These are phyloP conservation scores for Bucco capensis DNA, from an alignment of 2,113 vertebrate genomes.

Conservation along the genomic window DNA sequence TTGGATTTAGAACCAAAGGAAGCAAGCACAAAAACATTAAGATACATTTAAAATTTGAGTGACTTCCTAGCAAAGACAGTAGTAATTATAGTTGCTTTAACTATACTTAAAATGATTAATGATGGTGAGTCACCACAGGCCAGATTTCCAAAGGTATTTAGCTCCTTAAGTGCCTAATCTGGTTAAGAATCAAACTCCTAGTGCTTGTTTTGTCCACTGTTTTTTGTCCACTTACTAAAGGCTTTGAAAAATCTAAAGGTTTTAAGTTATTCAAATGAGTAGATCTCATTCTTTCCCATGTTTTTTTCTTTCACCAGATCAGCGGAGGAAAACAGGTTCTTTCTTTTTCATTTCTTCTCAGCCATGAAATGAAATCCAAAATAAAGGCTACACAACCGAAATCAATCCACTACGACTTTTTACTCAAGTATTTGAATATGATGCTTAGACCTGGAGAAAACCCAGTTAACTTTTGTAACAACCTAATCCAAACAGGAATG, in stretches of 20 bases:
- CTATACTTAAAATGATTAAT: slow-evolving; percentile 13
- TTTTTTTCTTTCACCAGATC: not conserved
- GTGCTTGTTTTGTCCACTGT: not conserved
- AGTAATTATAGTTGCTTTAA: not conserved
- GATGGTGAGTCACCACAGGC: not conserved
- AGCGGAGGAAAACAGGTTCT: not conserved
- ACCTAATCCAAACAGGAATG: not conserved
- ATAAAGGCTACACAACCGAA: not conserved
- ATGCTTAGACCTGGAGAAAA: not conserved
- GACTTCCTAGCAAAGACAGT: not conserved
- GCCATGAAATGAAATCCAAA: not conserved
- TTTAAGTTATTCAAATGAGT: not conserved
- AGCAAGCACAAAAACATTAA: not conserved
- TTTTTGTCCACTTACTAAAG: slow-evolving; percentile 2
- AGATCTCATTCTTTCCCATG: not conserved
- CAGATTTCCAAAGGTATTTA: not conserved
- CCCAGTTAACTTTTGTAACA: not conserved
- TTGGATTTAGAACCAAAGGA: not conserved
- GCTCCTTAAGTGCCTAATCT: not conserved
- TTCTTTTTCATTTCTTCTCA: not conserved
- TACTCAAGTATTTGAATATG: not conserved
- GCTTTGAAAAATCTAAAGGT: not conserved
- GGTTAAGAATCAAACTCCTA: not conserved
- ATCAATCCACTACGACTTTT: not conserved
- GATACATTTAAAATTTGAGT: not conserved